Base-by-base conservation (phyloP, 2,113 vertebrate genomes). In the Neolamprologus longior region DNA sequence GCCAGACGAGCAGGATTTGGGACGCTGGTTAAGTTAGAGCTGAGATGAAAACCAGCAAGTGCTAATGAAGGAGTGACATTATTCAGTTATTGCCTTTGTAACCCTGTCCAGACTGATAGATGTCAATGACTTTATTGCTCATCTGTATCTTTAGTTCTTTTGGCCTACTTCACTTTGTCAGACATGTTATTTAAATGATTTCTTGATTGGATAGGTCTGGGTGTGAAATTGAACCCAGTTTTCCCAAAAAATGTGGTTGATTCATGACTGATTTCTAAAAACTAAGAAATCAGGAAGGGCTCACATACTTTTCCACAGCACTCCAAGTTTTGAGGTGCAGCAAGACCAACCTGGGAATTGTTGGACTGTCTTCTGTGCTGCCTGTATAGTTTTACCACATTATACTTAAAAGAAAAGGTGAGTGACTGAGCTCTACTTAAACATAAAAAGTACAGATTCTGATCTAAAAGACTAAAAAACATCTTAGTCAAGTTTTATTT, bases 1-100 rank as follows among this genome's bases (percentile, higher is more conserved):
- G 85, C 89, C 78, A 80, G 83, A 82, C 42, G 5, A 45, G 82
- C 81, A 45, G 91, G 90, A 90, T 57, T 15, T 84, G 35, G 79
- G 90, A 94, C 83, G 88, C 88, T 83, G 52, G 82, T 83, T 26
- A 57, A 37, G 31, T 80, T 54, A 45, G 55, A 35, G 54, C 24
- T 47, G 82, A 17, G 47, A 71, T 19, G 53, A 47, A 81, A 79
- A 21, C 14, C 40, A 11, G 17, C 31, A 33, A 80, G 71, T 42
- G 45, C 14, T 78, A 31, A 47, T 26, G 40, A 78, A 54, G 40
- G 5, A 47, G 81, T 33, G 45, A 83, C 5, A 53, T 35, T 45
- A 93, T 57, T 54, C 68, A 66, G 24, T 13, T 55, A 78, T 8
- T 68, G 63, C 19, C 63, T 40, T 21, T 68, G 63, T 68, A 40